Base-by-base conservation (phyloP, 2,797 vertebrate genomes). In the Podarcis siculus region DNA sequence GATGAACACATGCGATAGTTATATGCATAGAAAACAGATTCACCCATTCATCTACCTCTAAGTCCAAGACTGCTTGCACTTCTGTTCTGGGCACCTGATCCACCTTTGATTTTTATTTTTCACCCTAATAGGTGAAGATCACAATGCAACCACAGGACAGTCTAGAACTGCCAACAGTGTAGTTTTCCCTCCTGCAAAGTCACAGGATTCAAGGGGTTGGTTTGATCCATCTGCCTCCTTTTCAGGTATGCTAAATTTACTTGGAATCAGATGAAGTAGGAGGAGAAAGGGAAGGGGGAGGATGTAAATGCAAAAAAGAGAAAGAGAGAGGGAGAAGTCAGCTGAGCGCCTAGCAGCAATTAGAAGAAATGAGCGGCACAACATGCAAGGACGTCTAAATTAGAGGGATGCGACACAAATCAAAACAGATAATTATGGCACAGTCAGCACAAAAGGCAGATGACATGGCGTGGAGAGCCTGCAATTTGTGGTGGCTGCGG, bases 311-410 rank as follows among this genome's bases (percentile, higher is more conserved):
- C 79, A 84, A 86, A 87, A 91, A 91, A 12, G 5, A 81, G n/a
- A 86, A 94, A 94, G 87, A 89, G 91, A 12, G 6, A 82, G n/a
- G 86, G 94, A 94, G 69, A 82, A 86, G 32, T 64, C 0, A 9
- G 64, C 90, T 80, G 0, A 1, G 49, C 25, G 39, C 39, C 93
- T 79, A 88, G 88, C 90, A 90, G 91, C 88, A 55, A 39, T 92
- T 71, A 84, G 39, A 49, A 87, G 55, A 77, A 88, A 85, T 25
- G 77, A 92, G 78, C n/a, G 87, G 85, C 86, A 75, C 73, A 66
- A 85, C 83, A 90, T 15, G 4, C 58, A 83, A 87, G 39, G 89
- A 78, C 30, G 89, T 86, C 90, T 73, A 85, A 82, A 42, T 86
- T 88, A n/a, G 39, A 13, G 88, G 35, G 69, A 0, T 15, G 3